Base-by-base conservation (phyloP, 2,888 invertebrate species). In the Nymphalis c-album region DNA sequence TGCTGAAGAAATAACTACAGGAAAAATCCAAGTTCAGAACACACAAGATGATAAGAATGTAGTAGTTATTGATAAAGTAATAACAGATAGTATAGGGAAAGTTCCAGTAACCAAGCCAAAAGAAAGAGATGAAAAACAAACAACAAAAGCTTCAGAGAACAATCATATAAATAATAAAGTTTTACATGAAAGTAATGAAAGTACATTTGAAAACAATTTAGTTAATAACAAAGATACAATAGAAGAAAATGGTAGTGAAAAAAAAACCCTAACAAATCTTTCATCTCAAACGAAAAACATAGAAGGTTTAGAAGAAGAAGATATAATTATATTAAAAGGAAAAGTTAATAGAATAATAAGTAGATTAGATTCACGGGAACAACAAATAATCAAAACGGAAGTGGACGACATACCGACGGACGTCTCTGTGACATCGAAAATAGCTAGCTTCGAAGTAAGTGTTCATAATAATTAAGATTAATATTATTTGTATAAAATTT, bases 361-460 rank as follows among this genome's bases (percentile, higher is more conserved):
- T 51, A 74, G 78, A 71, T 68, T 81, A 17, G 71, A 72, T 63
- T 79, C 78, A 1, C 71, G 67, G 31, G 80, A 78, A 58, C 60
- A 61, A 47, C 75, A 69, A 66, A 60, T 60, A 26, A 72, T 67
- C 13, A 70, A 73, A 26, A 71, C 68, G 10, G 78, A 79, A 62
- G 75, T 67, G 2, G 76, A 79, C 8, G 80, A 82, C 17, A 60
- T 83, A 16, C 84, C 83, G 2, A 84, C 79, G 67, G 82, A 83
- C 51, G 84, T 80, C 57, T 82, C 85, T 0, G 82, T 91, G 1
- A 69, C 85, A 31, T 85, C 89, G 0, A 90, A 85, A 77, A 87
- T 91, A 58, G 88, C 90, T 45, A 78, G 90, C 76, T 91, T 90
- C 78, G 91, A 91, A 82, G 91, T 88, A 81, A 85, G 77, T 73